phyloP scores from a whole-genome alignment of 2,797 vertebrate genomes.

The Buphagus erythrorhynchus region DNA sequence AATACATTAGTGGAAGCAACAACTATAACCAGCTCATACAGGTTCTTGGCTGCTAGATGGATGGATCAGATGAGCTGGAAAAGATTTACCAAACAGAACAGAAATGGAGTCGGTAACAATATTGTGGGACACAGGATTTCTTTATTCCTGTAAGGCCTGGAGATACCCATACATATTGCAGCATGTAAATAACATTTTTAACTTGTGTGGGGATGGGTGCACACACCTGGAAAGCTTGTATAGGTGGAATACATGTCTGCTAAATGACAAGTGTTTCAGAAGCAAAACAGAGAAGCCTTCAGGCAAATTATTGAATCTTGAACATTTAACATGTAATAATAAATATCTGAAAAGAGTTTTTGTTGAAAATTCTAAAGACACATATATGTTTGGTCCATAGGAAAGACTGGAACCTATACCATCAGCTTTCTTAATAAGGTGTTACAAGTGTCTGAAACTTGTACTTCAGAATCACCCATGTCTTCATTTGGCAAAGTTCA shows the following conservation, averaged over 20 bases:
- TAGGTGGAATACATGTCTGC: background rate
- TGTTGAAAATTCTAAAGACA: background rate
- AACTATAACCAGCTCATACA: constrained; percentile 10
- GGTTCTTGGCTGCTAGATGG: constrained; percentile 8
- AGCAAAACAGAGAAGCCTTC: background rate
- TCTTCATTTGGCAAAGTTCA: background rate
- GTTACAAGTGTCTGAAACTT: background rate
- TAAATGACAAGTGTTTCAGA: background rate
- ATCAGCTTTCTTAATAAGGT: background rate
- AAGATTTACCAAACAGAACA: background rate
- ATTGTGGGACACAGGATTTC: background rate
- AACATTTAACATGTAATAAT: background rate
- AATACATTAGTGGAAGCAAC: constrained; percentile 46
- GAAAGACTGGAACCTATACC: background rate
- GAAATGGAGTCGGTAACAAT: background rate
- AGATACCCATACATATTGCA: background rate
- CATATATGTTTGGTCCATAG: background rate
- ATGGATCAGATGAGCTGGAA: constrained; percentile 46
- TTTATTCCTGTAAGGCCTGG: background rate
- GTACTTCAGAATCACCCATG: background rate
- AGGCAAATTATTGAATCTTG: background rate
- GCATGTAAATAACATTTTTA: background rate
- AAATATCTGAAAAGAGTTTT: background rate
- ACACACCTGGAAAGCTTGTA: background rate
- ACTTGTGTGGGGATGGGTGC: background rate